Percentiles rank a stretch among this genome's conserved stretches.
phyloP scores from a whole-genome alignment of 2,113 vertebrate species.

The Crotalus viridis region DNA sequence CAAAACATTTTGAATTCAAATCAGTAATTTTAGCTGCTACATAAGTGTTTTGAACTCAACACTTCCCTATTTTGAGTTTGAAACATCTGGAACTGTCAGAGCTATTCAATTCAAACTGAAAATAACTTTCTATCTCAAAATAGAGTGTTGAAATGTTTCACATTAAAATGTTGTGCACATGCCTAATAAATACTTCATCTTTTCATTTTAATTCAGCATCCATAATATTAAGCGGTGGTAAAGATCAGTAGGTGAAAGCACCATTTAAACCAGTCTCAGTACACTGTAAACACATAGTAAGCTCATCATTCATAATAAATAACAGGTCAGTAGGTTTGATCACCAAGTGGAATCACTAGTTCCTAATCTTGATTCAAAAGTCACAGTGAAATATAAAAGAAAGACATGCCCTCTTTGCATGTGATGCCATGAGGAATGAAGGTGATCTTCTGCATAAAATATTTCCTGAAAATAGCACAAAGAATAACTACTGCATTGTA shows the following conservation, averaged over 20 bases:
- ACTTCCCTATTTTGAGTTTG: background rate
- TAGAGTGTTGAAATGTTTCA: background rate
- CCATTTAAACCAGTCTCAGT: background rate
- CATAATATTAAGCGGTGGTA: background rate
- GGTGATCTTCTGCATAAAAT: background rate
- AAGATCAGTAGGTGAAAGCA: background rate
- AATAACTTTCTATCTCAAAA: background rate
- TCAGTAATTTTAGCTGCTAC: background rate
- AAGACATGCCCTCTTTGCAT: background rate
- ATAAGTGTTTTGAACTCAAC: background rate
- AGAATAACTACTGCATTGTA: background rate
- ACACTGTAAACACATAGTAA: background rate
- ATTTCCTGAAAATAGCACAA: slow-evolving; percentile 1
- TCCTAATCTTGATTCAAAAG: background rate
- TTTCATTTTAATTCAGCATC: background rate
- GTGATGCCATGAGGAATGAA: background rate
- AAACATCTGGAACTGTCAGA: background rate
- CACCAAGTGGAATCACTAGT: background rate
- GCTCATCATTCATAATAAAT: background rate
- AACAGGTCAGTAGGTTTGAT: background rate
- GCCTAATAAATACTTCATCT: background rate
- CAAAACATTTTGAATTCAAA: background rate
- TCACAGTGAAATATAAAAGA: background rate
- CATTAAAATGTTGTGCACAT: background rate
- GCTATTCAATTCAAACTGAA: background rate